Conservation (phyloP, 53 echinoderm and acorn worm species). For the Paracentrotus lividus region DNA sequence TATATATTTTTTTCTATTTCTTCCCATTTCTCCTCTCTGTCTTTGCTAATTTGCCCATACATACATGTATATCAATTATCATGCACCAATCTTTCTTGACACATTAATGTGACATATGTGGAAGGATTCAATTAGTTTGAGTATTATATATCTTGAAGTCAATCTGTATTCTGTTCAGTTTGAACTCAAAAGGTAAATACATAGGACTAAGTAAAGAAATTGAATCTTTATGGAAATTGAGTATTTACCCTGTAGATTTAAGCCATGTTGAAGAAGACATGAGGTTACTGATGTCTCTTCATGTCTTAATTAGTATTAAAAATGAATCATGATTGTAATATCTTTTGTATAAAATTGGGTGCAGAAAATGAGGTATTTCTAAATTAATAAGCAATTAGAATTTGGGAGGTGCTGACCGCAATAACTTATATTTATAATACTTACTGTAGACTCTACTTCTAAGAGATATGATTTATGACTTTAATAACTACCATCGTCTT, state of each 20-base stretch:
- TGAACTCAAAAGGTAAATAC: background rate
- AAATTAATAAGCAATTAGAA: too few relatives aligned
- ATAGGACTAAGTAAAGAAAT: background rate
- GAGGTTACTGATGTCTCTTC: background rate
- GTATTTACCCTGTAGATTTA: too few relatives aligned
- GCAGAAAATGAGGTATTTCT: too few relatives aligned
- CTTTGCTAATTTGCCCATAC: background rate
- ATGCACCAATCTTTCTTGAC: background rate
- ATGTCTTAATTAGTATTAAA: background rate
- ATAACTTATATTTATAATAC: background rate
- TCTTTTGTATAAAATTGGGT: background rate
- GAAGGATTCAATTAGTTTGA: conserved; percentile 47
- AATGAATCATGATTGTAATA: background rate
- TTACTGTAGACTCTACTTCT: background rate
- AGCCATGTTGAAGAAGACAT: too few relatives aligned
- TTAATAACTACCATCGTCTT: background rate
- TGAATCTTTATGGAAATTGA: too few relatives aligned
- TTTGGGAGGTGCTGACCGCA: background rate
- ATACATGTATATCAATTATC: conserved; percentile 44
- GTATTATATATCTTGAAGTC: background rate
- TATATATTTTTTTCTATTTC: background rate
- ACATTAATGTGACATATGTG: conserved; percentile 6
- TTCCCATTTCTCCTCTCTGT: background rate
- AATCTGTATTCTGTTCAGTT: background rate
- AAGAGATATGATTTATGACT: background rate